Conservation (phyloP, 2,113 vertebrate species). For the Chinchilla lanigera region DNA sequence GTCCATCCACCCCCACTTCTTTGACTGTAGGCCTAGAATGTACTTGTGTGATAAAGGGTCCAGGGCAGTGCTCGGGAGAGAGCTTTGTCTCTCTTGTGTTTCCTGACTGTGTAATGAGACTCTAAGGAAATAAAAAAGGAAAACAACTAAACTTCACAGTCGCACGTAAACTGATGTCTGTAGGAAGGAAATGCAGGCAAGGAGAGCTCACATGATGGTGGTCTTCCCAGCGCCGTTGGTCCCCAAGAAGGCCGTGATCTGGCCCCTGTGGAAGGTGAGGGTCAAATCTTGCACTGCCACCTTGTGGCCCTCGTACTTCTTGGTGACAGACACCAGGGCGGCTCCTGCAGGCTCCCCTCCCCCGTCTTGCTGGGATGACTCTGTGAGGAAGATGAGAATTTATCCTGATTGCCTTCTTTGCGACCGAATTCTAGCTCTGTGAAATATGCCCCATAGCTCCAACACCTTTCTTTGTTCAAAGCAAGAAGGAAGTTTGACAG, state of each 20-base stretch:
- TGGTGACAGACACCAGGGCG: conserved; percentile 81
- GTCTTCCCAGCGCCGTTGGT: conserved; percentile 87
- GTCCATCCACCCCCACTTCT: too few species aligned
- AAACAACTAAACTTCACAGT: not conserved
- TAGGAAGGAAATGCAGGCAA: not conserved
- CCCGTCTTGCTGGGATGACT: fast-evolving
- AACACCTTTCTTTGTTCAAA: not conserved
- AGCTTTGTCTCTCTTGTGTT: not conserved
- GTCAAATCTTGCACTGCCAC: conserved; percentile 82
- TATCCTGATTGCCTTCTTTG: not conserved
- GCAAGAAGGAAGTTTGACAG: too few species aligned
- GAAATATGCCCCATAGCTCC: not conserved
- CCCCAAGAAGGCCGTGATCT: conserved; percentile 86
- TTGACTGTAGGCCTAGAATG: not conserved
- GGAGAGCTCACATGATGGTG: conserved; percentile 83
- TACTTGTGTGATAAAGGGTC: fast-evolving
- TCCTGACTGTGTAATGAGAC: not conserved
- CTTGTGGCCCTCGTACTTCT: conserved; percentile 62
- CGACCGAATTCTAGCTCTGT: not conserved
- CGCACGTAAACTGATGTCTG: not conserved
- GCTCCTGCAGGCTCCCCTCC: conserved; percentile 48
- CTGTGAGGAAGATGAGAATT: conserved; percentile 48
- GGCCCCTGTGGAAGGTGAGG: conserved; percentile 82
- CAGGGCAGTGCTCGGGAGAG: fast-evolving
- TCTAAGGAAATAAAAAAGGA: not conserved